Percentiles rank a stretch among this genome's conserved stretches.
phyloP scores from a whole-genome alignment of 2,888 invertebrate genomes.

The Himalopsyche anomala region DNA sequence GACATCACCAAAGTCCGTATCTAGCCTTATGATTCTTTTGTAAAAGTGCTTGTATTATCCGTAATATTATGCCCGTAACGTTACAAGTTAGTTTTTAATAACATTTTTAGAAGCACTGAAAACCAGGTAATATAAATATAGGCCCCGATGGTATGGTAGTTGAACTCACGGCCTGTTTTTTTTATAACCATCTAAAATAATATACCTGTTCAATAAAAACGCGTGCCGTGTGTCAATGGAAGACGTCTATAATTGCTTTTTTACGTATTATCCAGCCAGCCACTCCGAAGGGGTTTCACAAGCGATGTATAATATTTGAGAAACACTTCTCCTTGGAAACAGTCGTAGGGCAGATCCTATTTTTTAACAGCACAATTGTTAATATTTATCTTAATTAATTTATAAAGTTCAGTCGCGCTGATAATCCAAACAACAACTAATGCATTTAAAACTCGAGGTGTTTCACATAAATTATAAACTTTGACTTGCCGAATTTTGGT shows the following conservation, averaged over 20 bases:
- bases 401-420: too few relatives aligned
- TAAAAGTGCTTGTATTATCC: too few relatives aligned
- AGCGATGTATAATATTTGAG: not conserved
- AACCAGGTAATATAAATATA: not conserved
- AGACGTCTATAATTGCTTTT: slow-evolving; percentile 61
- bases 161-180: slow-evolving; percentile 62
- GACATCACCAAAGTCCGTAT: too few relatives aligned
- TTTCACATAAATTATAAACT: not conserved
- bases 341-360: too few relatives aligned
- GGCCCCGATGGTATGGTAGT: not conserved
- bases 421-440: too few relatives aligned
- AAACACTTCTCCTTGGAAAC: not conserved
- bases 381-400: too few relatives aligned
- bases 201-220: slow-evolving; percentile 61
- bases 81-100: not conserved
- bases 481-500: too few relatives aligned
- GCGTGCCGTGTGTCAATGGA: slow-evolving; percentile 63
- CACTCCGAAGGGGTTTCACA: not conserved
- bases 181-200: slow-evolving; percentile 2
- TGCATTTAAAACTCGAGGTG: too few relatives aligned
- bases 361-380: too few relatives aligned
- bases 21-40: too few relatives aligned
- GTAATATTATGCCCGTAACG: too few relatives aligned
- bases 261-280: slow-evolving; percentile 47
- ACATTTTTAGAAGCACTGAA: slow-evolving; percentile 10